These are phyloP conservation scores for Podilymbus podiceps DNA, from an alignment of 2,113 vertebrate genomes.

Conservation along the genomic window DNA sequence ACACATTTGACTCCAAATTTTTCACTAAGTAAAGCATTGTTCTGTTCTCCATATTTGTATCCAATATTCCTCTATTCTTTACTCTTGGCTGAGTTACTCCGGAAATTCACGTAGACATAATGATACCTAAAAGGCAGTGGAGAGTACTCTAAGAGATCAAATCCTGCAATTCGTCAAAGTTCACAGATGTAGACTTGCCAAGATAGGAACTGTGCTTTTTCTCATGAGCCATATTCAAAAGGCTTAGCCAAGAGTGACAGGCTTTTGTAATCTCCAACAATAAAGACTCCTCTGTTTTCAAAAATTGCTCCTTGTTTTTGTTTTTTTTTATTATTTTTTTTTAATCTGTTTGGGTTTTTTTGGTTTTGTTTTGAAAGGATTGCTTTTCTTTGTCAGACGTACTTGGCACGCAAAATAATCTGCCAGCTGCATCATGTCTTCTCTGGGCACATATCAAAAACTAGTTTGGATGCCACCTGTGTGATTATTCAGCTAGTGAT, in stretches of 20 bases:
- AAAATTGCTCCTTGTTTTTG: neutral
- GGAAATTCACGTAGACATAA: neutral
- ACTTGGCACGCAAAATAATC: slow-evolving; percentile 32
- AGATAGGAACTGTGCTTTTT: neutral
- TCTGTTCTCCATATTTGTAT: neutral
- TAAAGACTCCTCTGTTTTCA: neutral
- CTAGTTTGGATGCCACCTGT: slow-evolving; percentile 36
- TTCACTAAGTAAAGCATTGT: neutral
- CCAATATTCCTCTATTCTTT: neutral
- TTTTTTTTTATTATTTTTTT: neutral
- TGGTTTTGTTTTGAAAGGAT: neutral
- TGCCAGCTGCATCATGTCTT: slow-evolving; percentile 37
- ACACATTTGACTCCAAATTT: neutral
- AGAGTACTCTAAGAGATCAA: neutral
- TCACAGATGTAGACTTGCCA: neutral
- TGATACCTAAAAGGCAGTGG: neutral
- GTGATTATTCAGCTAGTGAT: slow-evolving; percentile 21
- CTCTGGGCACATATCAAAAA: neutral
- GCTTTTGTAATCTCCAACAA: neutral
- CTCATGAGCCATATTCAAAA: neutral
- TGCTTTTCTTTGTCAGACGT: neutral
- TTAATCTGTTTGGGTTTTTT: neutral
- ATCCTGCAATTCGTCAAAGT: neutral
- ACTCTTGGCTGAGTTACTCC: neutral
- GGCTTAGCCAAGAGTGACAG: neutral